Evolutionary conservation across 2,113 vertebrate species (phyloP).

Genomic region (Hemibagrus wyckioides): DNA sequence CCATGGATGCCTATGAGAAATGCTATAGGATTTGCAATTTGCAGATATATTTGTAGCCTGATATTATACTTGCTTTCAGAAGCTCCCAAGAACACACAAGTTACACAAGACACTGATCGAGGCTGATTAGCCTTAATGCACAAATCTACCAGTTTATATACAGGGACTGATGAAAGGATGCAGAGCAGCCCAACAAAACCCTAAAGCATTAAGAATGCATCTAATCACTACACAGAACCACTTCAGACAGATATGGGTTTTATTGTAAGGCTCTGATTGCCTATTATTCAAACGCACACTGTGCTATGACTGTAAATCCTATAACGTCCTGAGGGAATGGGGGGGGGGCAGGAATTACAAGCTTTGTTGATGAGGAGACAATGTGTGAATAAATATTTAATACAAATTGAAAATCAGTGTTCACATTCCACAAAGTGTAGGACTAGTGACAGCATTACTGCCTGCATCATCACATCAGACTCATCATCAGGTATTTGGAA

Average conservation of each 20-base stretch:
- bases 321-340: neutral
- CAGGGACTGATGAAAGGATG: neutral
- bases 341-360: slow-evolving; percentile 4
- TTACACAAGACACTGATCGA: neutral
- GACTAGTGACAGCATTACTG: neutral
- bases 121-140: neutral
- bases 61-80: neutral
- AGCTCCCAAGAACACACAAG: neutral
- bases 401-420: neutral
- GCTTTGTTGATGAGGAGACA: neutral
- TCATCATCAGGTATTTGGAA: neutral
- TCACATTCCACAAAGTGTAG: neutral
- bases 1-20: neutral
- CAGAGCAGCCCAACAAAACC: neutral
- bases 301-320: slow-evolving; percentile 1
- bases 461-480: neutral
- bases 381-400: slow-evolving; percentile 32
- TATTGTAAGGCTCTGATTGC: slow-evolving; percentile 15
- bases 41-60: neutral
- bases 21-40: neutral
- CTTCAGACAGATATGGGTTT: slow-evolving; percentile 4
- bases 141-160: neutral
- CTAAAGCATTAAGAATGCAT: neutral
- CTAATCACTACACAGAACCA: neutral
- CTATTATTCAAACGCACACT: slow-evolving; percentile 17